Base-by-base conservation (phyloP, 92 coral and sea anemone species). In the Isaurus tuberculatus region DNA sequence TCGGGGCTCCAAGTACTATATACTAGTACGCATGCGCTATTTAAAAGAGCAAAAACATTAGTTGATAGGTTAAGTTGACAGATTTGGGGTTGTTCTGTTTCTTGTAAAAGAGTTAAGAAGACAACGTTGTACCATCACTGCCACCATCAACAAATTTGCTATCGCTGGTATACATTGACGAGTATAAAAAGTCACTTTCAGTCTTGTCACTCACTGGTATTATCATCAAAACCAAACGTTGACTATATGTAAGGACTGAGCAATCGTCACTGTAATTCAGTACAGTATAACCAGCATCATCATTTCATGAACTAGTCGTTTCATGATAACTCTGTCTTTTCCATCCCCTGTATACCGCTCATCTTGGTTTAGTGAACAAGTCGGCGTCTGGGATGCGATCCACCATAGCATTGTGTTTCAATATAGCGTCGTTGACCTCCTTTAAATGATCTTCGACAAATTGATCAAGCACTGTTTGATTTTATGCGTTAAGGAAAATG, bases 361-460 rank as follows among this genome's bases (percentile, higher is more conserved):
- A 85, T 43, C 42, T 60, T 1, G 88, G 88, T 36, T 80, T 88
- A 28, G 70, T 69, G 64, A 94, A 94, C 32, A 94, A 73, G 37
- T 94, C 94, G 70, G 86, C 89, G 63, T 83, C 84, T 31, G 90
- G 93, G 30, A 65, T 73, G 77, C 33, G 43, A 64, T 87, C 88
- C 27, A 81, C 71, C 49, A 72, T 70, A 30, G 83, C 85, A 67
- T 94, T 94, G 53, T 91, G 89, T 36, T 77, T 80, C 84, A 80
- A 81, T 40, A 91, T 89, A 2, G 86, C 90, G 32, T 94, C 90
- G 33, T 94, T 94, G 44, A 81, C 43, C 23, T 61, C 82, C 8
- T 78, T 48, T 48, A 94, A 65, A 55, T 91, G 75, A 37, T 83
- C 73, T 55, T 91, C 89, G 23, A 94, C 81, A 58, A 89, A 94